These are phyloP conservation scores for Netelia virgata DNA, from an alignment of 2,888 invertebrate genomes.

Conservation along the genomic window DNA sequence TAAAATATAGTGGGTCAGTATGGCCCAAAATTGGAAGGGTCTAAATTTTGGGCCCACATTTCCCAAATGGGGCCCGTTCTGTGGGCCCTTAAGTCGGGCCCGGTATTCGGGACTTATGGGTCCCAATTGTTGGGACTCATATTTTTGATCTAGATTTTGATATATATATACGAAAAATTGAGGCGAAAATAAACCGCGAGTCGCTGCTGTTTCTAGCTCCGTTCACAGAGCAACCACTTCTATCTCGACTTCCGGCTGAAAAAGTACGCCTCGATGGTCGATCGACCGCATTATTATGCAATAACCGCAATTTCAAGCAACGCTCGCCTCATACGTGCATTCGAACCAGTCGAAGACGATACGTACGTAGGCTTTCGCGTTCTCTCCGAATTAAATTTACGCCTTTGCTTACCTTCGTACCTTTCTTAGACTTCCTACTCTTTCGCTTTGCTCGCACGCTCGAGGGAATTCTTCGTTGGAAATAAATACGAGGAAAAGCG, in stretches of 20 bases:
- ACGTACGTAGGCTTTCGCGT: not conserved
- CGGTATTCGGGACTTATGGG: too few species aligned
- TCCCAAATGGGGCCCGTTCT: too few species aligned
- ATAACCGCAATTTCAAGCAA: slow-evolving; percentile 29
- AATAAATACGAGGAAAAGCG: slow-evolving; percentile 49
- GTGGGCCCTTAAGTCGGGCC: too few species aligned
- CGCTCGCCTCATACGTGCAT: slow-evolving; percentile 10
- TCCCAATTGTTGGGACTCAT: too few species aligned
- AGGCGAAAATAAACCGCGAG: too few species aligned
- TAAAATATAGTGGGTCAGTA: slow-evolving; percentile 19
- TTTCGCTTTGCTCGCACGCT: slow-evolving; percentile 49
- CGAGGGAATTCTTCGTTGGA: slow-evolving; percentile 45
- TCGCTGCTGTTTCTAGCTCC: too few species aligned
- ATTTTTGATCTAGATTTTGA: too few species aligned
- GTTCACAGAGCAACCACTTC: too few species aligned
- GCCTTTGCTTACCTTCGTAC: not conserved
- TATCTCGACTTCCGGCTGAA: too few species aligned
- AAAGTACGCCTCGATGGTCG: slow-evolving; percentile 55
- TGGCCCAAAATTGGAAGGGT: too few species aligned
- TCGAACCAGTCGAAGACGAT: slow-evolving; percentile 7
- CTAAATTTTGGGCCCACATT: too few species aligned
- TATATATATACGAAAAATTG: too few species aligned
- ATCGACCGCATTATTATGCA: slow-evolving; percentile 48
- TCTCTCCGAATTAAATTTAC: slow-evolving; percentile 1
- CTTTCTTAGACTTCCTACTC: slow-evolving; percentile 34